These are phyloP conservation scores for Strigamia transsilvanica DNA, from an alignment of 2,888 invertebrate genomes.

Conservation along the genomic window DNA sequence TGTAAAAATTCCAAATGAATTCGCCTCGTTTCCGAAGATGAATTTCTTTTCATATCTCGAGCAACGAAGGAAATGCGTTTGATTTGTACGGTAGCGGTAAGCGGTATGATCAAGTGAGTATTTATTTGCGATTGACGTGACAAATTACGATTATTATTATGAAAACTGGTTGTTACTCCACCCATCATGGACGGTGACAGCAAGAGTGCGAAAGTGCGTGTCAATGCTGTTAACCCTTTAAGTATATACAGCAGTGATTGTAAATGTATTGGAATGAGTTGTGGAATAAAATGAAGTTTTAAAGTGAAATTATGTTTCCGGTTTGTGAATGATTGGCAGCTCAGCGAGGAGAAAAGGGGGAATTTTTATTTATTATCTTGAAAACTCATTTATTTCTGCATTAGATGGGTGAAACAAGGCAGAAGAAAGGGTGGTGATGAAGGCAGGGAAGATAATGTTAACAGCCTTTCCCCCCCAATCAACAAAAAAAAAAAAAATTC, in stretches of 20 bases:
- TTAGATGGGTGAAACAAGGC: slow-evolving; percentile 27
- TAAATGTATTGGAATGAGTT: slow-evolving; percentile 1
- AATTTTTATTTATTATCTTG: slow-evolving; percentile 36
- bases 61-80: neutral
- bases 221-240: slow-evolving; percentile 37
- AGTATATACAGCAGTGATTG: neutral
- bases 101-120: slow-evolving; percentile 20
- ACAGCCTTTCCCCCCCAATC: neutral
- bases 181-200: slow-evolving; percentile 41
- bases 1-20: neutral
- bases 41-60: no score
- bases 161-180: slow-evolving; percentile 47
- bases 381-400: slow-evolving; percentile 33
- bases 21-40: no score
- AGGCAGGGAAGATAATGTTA: slow-evolving; percentile 1
- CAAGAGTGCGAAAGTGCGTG: slow-evolving; percentile 36
- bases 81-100: neutral
- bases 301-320: slow-evolving; percentile 31
- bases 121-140: slow-evolving; percentile 47
- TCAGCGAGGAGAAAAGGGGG: neutral
- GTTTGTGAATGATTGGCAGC: slow-evolving; percentile 6
- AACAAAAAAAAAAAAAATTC: slow-evolving; percentile 12
- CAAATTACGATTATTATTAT: slow-evolving; percentile 45
- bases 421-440: slow-evolving; percentile 37
- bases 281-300: slow-evolving; percentile 12